Conservation (phyloP, 2,888 invertebrate species). For the Scaptomyza caliginosa region DNA sequence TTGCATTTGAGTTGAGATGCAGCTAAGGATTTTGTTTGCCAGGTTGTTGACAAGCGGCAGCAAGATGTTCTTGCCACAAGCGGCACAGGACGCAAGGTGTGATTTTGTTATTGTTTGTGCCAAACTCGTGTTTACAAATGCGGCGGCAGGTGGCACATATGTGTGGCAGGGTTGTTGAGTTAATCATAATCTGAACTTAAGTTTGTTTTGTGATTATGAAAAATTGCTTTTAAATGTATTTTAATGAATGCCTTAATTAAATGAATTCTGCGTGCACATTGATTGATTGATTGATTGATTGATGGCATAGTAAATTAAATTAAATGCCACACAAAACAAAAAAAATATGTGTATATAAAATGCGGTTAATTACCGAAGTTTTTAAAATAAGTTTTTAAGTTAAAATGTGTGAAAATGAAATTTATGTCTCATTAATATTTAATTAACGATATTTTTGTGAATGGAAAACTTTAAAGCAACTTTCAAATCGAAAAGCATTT, state of each 20-base stretch:
- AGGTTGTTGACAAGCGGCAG: slow-evolving; percentile 52
- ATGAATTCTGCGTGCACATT: background rate
- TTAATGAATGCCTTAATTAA: slow-evolving; percentile 16
- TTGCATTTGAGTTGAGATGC: slow-evolving; percentile 47
- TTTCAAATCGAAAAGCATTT: too few species aligned
- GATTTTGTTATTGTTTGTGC: slow-evolving; percentile 57
- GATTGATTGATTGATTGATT: slow-evolving; percentile 15
- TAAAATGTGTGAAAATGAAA: background rate
- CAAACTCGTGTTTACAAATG: slow-evolving; percentile 50
- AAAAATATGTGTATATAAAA: background rate
- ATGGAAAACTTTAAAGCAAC: too few species aligned
- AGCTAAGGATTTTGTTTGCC: slow-evolving; percentile 65
- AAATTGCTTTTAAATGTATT: slow-evolving; percentile 52
- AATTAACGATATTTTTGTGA: too few species aligned
- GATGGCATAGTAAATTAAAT: slow-evolving; percentile 45
- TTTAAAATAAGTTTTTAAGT: too few species aligned
- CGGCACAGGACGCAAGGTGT: slow-evolving; percentile 66
- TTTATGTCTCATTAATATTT: too few species aligned
- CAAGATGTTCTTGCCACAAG: slow-evolving; percentile 31
- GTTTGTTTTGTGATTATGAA: slow-evolving; percentile 51
- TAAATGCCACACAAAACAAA: slow-evolving; percentile 25
- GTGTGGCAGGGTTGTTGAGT: background rate
- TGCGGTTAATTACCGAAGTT: slow-evolving; percentile 13
- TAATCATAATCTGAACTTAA: slow-evolving; percentile 33
- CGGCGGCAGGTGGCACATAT: slow-evolving; percentile 63